phyloP scores from a whole-genome alignment of 2,113 vertebrate species.

The Emydura subglobosa region DNA sequence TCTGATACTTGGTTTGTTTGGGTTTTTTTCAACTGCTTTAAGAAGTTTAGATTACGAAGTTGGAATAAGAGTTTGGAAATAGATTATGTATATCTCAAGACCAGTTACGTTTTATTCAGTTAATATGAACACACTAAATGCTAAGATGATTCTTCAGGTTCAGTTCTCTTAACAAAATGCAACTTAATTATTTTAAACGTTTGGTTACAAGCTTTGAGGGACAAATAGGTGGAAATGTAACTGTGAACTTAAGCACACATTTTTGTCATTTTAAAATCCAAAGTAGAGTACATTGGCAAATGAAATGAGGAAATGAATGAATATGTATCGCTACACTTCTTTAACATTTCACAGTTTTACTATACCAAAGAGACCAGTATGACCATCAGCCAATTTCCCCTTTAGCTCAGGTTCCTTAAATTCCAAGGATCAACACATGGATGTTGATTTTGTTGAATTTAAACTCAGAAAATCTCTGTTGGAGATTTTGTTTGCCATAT shows the following conservation, averaged over 20 bases:
- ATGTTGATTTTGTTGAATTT: slow-evolving; percentile 64
- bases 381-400: background rate
- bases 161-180: background rate
- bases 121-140: background rate
- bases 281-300: background rate
- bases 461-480: slow-evolving; percentile 3
- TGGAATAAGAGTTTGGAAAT: background rate
- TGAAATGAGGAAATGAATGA: background rate
- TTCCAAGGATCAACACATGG: slow-evolving; percentile 59
- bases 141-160: too few species aligned
- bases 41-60: background rate
- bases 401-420: slow-evolving; percentile 60
- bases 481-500: slow-evolving; percentile 68
- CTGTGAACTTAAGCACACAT: background rate
- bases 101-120: background rate
- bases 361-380: background rate
- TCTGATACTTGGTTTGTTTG: background rate
- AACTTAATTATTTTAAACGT: background rate
- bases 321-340: background rate
- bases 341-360: background rate
- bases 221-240: background rate
- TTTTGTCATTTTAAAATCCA: background rate
- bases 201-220: background rate
- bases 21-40: background rate
- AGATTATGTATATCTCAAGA: background rate